Evolutionary conservation across 2,888 invertebrate species (phyloP).

Genomic region (Platycheirus albimanus): DNA sequence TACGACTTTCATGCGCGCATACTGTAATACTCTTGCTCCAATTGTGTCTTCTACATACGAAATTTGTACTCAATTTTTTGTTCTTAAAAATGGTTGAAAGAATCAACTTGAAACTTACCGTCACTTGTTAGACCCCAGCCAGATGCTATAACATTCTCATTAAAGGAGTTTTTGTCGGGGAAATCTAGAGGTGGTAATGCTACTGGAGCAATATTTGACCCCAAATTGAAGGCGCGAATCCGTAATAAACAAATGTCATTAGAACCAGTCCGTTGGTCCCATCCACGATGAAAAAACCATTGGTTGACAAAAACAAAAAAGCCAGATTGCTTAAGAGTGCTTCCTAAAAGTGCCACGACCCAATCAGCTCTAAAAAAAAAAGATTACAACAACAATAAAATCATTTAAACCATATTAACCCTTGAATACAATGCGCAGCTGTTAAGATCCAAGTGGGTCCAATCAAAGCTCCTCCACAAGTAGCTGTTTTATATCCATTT

Average conservation of each 20-base stretch:
- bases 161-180: slow-evolving; percentile 75
- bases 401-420: too few species aligned
- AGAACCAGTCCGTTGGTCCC: slow-evolving; percentile 66
- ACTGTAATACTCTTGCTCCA: slow-evolving; percentile 64
- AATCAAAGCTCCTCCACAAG: slow-evolving; percentile 19
- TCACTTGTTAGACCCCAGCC: slow-evolving; percentile 79
- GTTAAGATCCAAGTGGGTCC: slow-evolving; percentile 2
- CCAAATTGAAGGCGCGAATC: slow-evolving; percentile 11
- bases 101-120: too few species aligned
- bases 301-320: too few species aligned
- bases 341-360: too few species aligned
- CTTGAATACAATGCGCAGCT: slow-evolving; percentile 25
- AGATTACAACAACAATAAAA: too few species aligned
- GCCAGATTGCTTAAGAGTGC: too few species aligned
- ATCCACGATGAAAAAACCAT: slow-evolving; percentile 63
- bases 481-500: background rate
- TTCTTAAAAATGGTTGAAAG: too few species aligned
- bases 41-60: too few species aligned
- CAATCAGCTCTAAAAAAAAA: too few species aligned
- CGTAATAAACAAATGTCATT: slow-evolving; percentile 76
- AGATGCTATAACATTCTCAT: slow-evolving; percentile 76
- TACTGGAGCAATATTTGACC: slow-evolving; percentile 55
- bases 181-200: slow-evolving; percentile 74
- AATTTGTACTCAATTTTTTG: too few species aligned
- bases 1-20: slow-evolving; percentile 75